Percentiles rank a stretch among this genome's conserved stretches.
Evolutionary conservation across 2,888 invertebrate species (phyloP).

Genomic region (Drosophila aldrichi): DNA sequence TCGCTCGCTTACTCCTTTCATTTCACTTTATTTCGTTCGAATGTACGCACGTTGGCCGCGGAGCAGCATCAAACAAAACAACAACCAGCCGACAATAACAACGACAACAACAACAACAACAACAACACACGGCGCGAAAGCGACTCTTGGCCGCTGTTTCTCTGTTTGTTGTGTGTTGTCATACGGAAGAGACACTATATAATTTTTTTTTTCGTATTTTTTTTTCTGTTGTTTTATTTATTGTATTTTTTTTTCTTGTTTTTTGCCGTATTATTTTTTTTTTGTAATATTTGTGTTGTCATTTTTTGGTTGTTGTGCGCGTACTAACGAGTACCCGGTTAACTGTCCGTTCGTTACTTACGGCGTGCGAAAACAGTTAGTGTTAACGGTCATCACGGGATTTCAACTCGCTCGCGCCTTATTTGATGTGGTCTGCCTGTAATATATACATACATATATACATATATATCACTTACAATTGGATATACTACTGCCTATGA

Average conservation of each 20-base stretch:
- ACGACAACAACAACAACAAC: conserved; percentile 32
- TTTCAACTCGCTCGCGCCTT: conserved; percentile 34
- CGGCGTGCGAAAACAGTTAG: conserved; percentile 22
- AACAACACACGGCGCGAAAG: conserved; percentile 59
- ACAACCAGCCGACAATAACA: conserved; percentile 41
- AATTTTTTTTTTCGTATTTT: conserved; percentile 14
- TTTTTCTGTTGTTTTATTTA: conserved; percentile 9
- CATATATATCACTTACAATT: conserved; percentile 5
- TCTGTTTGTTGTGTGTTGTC: conserved; percentile 60
- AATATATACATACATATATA: conserved; percentile 29
- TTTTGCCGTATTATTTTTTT: conserved; percentile 2
- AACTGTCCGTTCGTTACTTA: conserved; percentile 24
- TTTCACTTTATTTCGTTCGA: conserved; percentile 86
- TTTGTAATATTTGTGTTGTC: conserved; percentile 20
- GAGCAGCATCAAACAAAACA: conserved; percentile 71
- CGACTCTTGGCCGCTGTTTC: conserved; percentile 55
- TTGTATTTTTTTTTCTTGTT: conserved; percentile 19
- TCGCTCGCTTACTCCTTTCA: conserved; percentile 85
- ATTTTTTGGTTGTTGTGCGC: conserved; percentile 37
- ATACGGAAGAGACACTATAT: conserved; percentile 54
- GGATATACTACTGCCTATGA: conserved; percentile 17
- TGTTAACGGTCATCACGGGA: conserved; percentile 36
- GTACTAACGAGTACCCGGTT: conserved; percentile 28
- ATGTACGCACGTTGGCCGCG: conserved; percentile 85
- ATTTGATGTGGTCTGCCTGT: conserved; percentile 53